A percentile compares a stretch with the other conserved stretches of the same genome.
These are phyloP conservation scores for Polyommatus icarus DNA, from an alignment of 2,888 invertebrate genomes.

Conservation along the genomic window DNA sequence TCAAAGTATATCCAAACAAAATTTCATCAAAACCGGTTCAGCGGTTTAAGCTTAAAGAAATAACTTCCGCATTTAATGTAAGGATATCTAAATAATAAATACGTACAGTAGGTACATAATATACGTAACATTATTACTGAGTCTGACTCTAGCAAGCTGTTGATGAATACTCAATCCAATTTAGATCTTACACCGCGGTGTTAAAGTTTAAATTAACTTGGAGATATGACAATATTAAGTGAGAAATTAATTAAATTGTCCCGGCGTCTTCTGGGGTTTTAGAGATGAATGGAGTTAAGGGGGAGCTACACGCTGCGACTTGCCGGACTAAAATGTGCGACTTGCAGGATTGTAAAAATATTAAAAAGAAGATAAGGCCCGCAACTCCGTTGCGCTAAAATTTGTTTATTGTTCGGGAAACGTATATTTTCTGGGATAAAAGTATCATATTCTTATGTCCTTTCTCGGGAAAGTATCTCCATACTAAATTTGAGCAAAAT, in stretches of 20 bases:
- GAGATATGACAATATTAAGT: slow-evolving; percentile 15
- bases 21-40: too few species aligned
- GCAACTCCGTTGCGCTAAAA: too few species aligned
- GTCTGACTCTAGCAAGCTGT: not conserved
- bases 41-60: too few species aligned
- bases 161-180: not conserved
- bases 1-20: too few species aligned
- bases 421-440: too few species aligned
- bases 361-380: too few species aligned
- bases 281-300: not conserved
- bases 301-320: not conserved
- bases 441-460: too few species aligned
- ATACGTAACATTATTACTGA: not conserved
- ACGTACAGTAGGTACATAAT: not conserved
- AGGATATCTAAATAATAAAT: too few species aligned
- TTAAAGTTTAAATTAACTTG: slow-evolving; percentile 22
- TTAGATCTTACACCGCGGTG: slow-evolving; percentile 8
- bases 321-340: not conserved
- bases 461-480: too few species aligned
- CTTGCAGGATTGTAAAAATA: not conserved
- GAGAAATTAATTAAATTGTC: slow-evolving; percentile 14
- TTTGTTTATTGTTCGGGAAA: too few species aligned
- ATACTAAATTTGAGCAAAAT: too few species aligned
- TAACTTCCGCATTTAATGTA: too few species aligned
- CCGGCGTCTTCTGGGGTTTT: slow-evolving; percentile 11